Conservation (phyloP, 2,797 vertebrate genomes). For the Enteromius trimaculatus region DNA sequence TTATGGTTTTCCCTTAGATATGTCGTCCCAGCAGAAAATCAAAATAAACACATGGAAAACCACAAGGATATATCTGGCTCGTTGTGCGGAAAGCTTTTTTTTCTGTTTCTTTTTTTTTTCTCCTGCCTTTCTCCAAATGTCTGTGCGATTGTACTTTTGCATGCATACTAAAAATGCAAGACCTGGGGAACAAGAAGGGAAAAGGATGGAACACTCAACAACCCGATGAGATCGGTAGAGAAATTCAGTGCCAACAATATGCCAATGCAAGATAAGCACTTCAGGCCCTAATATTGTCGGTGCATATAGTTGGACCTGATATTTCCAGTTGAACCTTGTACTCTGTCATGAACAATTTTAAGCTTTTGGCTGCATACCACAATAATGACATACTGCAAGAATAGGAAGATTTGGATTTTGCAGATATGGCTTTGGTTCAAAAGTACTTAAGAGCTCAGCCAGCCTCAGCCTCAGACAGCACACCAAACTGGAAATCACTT, state of each 20-base stretch:
- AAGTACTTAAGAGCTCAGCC: not conserved
- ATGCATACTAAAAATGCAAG: constrained; percentile 62
- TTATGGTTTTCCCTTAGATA: constrained; percentile 77
- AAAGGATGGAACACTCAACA: constrained; percentile 57
- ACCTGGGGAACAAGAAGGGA: constrained; percentile 51
- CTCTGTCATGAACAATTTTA: not conserved
- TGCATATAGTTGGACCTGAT: not conserved
- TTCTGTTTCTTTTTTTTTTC: constrained; percentile 15
- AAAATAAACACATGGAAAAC: constrained; percentile 80
- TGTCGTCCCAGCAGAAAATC: constrained; percentile 75
- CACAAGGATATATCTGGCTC: constrained; percentile 76
- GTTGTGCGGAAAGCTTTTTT: constrained; percentile 71
- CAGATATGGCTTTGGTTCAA: constrained; percentile 11
- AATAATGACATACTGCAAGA: constrained; percentile 11
- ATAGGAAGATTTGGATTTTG: constrained; percentile 20
- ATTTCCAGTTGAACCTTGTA: constrained; percentile 17
- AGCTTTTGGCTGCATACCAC: not conserved
- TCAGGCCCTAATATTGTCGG: not conserved
- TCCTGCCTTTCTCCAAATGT: constrained; percentile 55
- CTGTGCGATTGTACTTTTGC: constrained; percentile 72
- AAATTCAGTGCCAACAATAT: not conserved
- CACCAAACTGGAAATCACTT: constrained; percentile 14
- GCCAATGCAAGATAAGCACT: not conserved
- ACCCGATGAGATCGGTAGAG: not conserved
- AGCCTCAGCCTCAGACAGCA: not conserved